Percentiles rank a stretch among this genome's conserved stretches.
Conservation (phyloP, 92 coral and sea anemone genomes). For the Parazoanthus atlanticus region DNA sequence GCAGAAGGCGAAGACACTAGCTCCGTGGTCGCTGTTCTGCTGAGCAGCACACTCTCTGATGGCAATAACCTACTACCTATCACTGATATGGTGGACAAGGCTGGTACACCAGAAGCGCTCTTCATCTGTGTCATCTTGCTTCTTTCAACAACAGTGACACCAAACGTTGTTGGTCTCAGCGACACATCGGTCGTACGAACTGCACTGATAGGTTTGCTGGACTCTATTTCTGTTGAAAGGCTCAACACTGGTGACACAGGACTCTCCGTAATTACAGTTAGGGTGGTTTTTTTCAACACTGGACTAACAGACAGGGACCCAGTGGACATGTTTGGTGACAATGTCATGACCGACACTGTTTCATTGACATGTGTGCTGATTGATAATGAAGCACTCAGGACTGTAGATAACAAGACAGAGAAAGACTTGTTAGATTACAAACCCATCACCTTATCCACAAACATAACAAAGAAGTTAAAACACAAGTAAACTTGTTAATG, state of each 20-base stretch:
- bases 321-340: neutral
- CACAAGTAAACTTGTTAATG: neutral
- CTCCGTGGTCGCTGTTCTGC: neutral
- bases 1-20: neutral
- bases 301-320: slow-evolving; percentile 19
- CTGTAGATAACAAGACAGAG: slow-evolving; percentile 30
- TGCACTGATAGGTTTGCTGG: neutral
- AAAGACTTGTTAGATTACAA: slow-evolving; percentile 16
- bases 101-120: neutral
- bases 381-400: slow-evolving; percentile 42
- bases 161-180: neutral
- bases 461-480: neutral
- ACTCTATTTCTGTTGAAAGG: neutral
- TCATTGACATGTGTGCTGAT: slow-evolving; percentile 12
- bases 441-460: neutral
- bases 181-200: neutral
- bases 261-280: slow-evolving; percentile 15
- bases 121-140: neutral
- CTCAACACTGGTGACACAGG: neutral
- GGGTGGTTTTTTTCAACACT: slow-evolving; percentile 25
- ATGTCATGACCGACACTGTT: neutral
- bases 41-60: neutral
- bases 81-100: neutral
- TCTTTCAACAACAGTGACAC: neutral
- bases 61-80: neutral